phyloP scores from a whole-genome alignment of 2,113 vertebrate species.

The Pygoscelis antarcticus region DNA sequence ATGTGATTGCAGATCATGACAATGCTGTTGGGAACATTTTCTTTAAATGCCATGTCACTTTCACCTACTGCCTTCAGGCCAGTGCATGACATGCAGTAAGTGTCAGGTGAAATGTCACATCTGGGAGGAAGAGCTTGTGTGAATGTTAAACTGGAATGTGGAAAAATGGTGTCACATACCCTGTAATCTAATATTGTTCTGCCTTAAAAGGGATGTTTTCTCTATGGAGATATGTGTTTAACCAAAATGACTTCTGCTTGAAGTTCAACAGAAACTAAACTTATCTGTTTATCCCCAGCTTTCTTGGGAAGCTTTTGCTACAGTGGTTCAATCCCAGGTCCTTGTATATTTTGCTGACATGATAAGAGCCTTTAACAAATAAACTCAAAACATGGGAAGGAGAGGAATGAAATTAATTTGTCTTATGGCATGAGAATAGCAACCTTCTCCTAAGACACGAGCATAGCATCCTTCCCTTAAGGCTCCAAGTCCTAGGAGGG shows the following conservation, averaged over 20 bases:
- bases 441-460: background rate
- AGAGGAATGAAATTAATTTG: background rate
- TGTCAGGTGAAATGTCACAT: constrained; percentile 50
- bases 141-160: constrained; percentile 15
- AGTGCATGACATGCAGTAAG: constrained; percentile 26
- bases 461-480: background rate
- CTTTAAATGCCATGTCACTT: constrained; percentile 50
- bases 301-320: constrained; percentile 48
- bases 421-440: background rate
- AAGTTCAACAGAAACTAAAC: constrained; percentile 43
- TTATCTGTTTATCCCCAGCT: constrained; percentile 28
- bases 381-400: constrained; percentile 26
- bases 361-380: constrained; percentile 46
- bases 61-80: constrained; percentile 40
- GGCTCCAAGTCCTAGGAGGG: background rate
- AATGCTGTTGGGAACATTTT: background rate
- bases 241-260: constrained; percentile 34
- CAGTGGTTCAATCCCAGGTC: background rate
- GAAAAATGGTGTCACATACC: constrained; percentile 40
- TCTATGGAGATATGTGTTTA: constrained; percentile 28
- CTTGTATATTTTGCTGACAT: constrained; percentile 43
- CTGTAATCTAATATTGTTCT: constrained; percentile 38
- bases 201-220: constrained; percentile 45
- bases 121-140: constrained; percentile 49
- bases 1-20: background rate